Percentiles rank a stretch among this genome's conserved stretches.
Evolutionary conservation across 1,140 invertebrate species (phyloP).

Genomic region (Pseudomyrmex pallidus): DNA sequence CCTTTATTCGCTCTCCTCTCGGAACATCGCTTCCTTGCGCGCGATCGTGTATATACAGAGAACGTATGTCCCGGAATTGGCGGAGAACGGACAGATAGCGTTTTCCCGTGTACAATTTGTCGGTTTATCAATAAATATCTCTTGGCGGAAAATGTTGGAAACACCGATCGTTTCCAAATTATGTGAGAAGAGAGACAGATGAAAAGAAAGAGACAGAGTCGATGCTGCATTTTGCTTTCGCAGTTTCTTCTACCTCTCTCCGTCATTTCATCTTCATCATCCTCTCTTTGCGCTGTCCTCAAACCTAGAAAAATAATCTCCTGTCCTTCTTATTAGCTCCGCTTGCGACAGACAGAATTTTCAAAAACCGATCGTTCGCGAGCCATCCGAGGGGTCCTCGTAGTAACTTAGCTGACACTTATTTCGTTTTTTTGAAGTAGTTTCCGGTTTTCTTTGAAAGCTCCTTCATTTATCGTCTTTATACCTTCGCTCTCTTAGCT

Average conservation of each 20-base stretch:
- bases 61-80: conserved; percentile 18
- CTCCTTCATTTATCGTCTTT: conserved; percentile 61
- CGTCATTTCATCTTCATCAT: background rate
- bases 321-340: conserved; percentile 23
- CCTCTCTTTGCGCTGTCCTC: background rate
- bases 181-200: background rate
- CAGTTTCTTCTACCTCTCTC: background rate
- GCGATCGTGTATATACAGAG: background rate
- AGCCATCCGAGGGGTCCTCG: conserved; percentile 1
- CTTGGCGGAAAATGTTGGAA: background rate
- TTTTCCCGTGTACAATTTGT: background rate
- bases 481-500: conserved; percentile 37
- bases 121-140: background rate
- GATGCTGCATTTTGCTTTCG: background rate
- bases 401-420: conserved; percentile 49
- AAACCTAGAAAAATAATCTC: conserved; percentile 24
- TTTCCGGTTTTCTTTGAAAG: conserved; percentile 60
- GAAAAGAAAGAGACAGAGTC: too few relatives aligned
- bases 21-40: conserved; percentile 19
- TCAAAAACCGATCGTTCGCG: conserved; percentile 44
- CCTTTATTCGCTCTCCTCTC: conserved; percentile 45
- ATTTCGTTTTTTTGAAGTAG: conserved; percentile 57
- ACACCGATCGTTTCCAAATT: background rate
- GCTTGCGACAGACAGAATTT: conserved; percentile 40
- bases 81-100: conserved; percentile 8